These are phyloP conservation scores for Megaustenia siamemsis DNA, from an alignment of 2,888 invertebrate species.

Conservation along the genomic window DNA sequence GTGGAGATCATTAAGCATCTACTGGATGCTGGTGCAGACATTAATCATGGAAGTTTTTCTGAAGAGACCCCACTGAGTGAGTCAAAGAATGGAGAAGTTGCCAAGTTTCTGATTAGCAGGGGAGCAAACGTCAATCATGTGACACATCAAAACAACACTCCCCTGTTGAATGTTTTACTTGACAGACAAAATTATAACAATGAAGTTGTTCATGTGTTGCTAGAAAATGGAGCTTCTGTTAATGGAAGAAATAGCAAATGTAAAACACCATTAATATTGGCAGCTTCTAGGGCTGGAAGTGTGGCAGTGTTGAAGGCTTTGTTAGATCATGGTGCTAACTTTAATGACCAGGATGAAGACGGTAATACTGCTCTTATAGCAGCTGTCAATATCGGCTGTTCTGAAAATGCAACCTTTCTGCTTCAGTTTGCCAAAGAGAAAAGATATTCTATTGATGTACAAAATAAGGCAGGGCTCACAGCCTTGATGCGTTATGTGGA, in stretches of 20 bases:
- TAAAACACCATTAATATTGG: background rate
- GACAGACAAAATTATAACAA: background rate
- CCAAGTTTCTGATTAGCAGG: background rate
- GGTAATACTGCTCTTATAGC: background rate
- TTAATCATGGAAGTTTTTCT: background rate
- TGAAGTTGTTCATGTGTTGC: background rate
- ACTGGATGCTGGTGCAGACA: background rate
- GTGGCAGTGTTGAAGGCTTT: background rate
- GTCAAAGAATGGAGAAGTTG: background rate
- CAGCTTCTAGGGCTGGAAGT: background rate
- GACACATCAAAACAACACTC: too few relatives aligned
- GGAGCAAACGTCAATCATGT: background rate
- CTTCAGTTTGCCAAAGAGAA: background rate
- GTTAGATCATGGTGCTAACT: slow-evolving; percentile 16
- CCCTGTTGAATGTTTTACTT: background rate
- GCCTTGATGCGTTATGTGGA: background rate
- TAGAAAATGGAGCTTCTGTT: background rate
- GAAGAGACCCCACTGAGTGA: background rate
- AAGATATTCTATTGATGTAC: background rate
- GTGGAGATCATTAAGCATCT: background rate
- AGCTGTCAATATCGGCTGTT: background rate
- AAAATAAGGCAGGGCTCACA: background rate
- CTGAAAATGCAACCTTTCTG: background rate
- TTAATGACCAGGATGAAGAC: background rate
- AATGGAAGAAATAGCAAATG: background rate